phyloP scores from a whole-genome alignment of 2,113 vertebrate species.

The Nannospalax galili region DNA sequence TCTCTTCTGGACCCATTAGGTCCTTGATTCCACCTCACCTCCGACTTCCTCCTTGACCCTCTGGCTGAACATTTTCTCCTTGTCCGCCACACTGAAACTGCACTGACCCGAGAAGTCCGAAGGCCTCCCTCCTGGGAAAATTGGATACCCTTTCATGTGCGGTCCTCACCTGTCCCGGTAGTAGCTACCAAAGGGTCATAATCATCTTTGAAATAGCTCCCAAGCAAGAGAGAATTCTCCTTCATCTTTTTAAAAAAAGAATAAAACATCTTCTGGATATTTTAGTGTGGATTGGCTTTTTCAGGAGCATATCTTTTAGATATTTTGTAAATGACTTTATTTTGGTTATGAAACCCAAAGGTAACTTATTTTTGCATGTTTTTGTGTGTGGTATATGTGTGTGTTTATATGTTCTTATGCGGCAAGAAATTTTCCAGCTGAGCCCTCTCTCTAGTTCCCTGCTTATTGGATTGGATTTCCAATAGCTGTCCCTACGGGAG shows the following conservation, averaged over 20 bases:
- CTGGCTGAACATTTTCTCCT: slow-evolving; percentile 20
- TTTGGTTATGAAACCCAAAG: slow-evolving; percentile 7
- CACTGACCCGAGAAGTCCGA: slow-evolving; percentile 60
- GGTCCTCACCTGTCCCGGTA: slow-evolving; percentile 53
- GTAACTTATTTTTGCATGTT: neutral
- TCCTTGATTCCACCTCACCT: slow-evolving; percentile 60
- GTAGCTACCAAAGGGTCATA: slow-evolving; percentile 34
- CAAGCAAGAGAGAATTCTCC: slow-evolving; percentile 23
- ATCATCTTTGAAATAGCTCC: slow-evolving; percentile 61
- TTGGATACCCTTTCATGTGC: slow-evolving; percentile 61
- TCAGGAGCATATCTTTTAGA: neutral
- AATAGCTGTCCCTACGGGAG: neutral
- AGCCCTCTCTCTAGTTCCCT: neutral
- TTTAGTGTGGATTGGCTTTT: neutral
- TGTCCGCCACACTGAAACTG: slow-evolving; percentile 39
- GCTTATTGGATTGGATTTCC: neutral
- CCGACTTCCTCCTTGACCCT: slow-evolving; percentile 61
- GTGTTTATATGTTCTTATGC: too few relatives aligned
- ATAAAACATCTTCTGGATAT: neutral
- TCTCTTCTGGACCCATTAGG: slow-evolving; percentile 48
- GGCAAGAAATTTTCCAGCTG: too few relatives aligned
- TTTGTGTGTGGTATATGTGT: neutral
- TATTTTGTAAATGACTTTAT: slow-evolving; percentile 27
- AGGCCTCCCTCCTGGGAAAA: slow-evolving; percentile 67
- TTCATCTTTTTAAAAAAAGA: neutral